A percentile compares a stretch with the other conserved stretches of the same genome.
phyloP scores from a whole-genome alignment of 2,888 invertebrate species.

The Nomada ruficornis region DNA sequence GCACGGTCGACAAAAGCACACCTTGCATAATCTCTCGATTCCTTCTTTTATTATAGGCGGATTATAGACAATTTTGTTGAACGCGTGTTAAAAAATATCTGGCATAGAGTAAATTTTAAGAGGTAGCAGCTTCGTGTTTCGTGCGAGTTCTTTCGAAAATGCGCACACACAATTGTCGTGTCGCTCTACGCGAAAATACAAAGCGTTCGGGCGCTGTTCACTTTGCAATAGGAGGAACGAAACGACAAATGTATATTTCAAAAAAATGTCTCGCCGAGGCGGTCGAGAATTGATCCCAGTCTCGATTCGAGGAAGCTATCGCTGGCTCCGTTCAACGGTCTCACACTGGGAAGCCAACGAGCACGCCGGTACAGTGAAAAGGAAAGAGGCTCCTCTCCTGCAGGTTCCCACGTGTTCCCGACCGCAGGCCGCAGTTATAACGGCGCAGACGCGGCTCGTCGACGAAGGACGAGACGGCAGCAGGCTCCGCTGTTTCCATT shows the following conservation, averaged over 20 bases:
- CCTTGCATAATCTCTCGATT: too few species aligned
- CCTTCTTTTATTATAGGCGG: too few species aligned
- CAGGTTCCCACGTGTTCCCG: conserved; percentile 80
- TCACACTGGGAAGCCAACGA: conserved; percentile 53
- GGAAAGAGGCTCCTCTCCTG: conserved; percentile 67
- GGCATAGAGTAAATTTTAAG: too few species aligned
- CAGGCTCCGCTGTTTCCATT: conserved; percentile 39
- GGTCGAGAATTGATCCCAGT: not conserved
- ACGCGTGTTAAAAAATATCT: too few species aligned
- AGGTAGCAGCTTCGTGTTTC: too few species aligned
- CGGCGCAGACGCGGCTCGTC: conserved; percentile 76
- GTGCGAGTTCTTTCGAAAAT: too few species aligned
- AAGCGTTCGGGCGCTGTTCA: too few species aligned
- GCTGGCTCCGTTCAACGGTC: conserved; percentile 23
- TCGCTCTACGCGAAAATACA: too few species aligned
- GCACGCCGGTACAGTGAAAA: conserved; percentile 60
- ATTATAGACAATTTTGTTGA: too few species aligned
- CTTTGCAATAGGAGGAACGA: too few species aligned
- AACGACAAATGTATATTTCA: too few species aligned
- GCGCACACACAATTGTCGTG: too few species aligned
- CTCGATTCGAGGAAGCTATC: not conserved
- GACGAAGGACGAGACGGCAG: conserved; percentile 59
- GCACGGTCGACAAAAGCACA: not conserved
- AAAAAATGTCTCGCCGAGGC: not conserved
- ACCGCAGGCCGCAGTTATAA: conserved; percentile 76